A percentile compares a stretch with the other conserved stretches of the same genome.
Conservation (phyloP, 2,888 invertebrate genomes). For the Strigamia crassipes region DNA sequence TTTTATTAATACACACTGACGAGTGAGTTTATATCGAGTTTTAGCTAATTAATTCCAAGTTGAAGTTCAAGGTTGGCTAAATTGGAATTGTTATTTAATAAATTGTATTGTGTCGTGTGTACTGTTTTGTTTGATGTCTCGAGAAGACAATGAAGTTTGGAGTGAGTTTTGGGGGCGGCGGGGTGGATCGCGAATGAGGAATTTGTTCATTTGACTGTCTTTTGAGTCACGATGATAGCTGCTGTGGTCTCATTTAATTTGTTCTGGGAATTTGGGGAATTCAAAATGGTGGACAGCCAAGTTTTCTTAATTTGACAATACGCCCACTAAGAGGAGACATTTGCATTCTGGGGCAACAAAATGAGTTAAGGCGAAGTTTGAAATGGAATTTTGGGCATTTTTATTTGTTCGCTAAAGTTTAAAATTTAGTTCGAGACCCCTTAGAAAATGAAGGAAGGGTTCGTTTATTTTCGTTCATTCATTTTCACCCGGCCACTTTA, state of each 20-base stretch:
- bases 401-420: background rate
- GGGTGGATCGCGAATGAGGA: background rate
- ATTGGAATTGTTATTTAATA: too few relatives aligned
- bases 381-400: background rate
- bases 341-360: constrained; percentile 42
- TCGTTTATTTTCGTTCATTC: too few relatives aligned
- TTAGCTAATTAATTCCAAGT: background rate
- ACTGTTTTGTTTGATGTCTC: background rate
- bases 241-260: constrained; percentile 42
- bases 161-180: background rate
- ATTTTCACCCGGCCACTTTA: background rate
- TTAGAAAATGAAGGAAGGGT: too few relatives aligned
- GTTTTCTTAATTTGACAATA: constrained; percentile 42
- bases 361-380: constrained; percentile 23
- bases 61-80: constrained; percentile 8
- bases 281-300: constrained; percentile 40
- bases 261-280: constrained; percentile 38
- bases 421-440: background rate
- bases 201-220: constrained; percentile 42
- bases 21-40: background rate
- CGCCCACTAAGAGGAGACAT: constrained; percentile 34
- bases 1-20: constrained; percentile 11
- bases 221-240: constrained; percentile 30
- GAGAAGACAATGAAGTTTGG: background rate
- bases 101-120: too few relatives aligned